Evolutionary conservation across 2,888 invertebrate species (phyloP).

Genomic region (Ennomos fuscantarius): DNA sequence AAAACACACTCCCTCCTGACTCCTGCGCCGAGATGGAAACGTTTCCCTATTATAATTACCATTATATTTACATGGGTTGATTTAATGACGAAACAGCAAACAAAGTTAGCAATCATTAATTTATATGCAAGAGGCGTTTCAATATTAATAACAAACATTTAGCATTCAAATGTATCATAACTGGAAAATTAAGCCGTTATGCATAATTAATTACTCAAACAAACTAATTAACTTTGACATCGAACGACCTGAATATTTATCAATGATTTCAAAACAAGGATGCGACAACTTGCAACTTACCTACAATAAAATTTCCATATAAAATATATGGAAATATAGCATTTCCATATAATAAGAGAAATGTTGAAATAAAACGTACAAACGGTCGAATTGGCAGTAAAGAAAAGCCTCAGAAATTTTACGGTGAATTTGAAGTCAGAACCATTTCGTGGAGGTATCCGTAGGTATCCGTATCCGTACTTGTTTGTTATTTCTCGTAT

Average conservation of each 20-base stretch:
- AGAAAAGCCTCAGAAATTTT: too few relatives aligned
- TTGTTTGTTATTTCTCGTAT: too few relatives aligned
- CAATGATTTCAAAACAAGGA: constrained; percentile 18
- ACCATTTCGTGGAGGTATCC: too few relatives aligned
- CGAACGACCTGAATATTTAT: constrained; percentile 6
- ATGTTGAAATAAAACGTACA: too few relatives aligned
- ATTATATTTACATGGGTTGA: too few relatives aligned
- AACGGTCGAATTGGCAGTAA: too few relatives aligned
- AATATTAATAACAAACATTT: constrained; percentile 4
- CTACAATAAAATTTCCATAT: constrained; percentile 2
- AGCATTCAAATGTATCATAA: constrained; percentile 11
- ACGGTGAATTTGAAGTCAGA: too few relatives aligned
- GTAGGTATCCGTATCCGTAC: too few relatives aligned
- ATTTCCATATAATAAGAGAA: constrained; percentile 11
- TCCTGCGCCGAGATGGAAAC: too few relatives aligned
- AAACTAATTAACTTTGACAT: constrained; percentile 27
- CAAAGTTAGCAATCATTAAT: background rate
- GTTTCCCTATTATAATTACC: too few relatives aligned
- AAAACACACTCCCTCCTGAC: too few relatives aligned
- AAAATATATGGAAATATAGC: background rate
- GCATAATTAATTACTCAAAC: constrained; percentile 23
- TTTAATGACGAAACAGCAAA: too few relatives aligned
- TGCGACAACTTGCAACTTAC: background rate
- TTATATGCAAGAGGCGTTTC: constrained; percentile 4
- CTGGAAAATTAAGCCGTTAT: constrained; percentile 15